Conservation (phyloP, 1,140 invertebrate species). For the Alviniconcha marisindica region DNA sequence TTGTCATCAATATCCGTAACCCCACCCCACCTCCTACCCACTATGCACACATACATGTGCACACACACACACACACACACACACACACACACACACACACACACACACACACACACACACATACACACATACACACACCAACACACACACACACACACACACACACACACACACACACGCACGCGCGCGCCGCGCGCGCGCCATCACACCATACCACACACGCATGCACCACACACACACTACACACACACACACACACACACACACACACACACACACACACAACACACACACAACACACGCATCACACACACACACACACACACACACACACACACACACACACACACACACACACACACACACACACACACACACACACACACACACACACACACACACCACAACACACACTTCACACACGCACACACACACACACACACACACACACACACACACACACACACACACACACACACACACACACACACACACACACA, state of each 20-base stretch:
- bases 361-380: slow-evolving; percentile 1
- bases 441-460: neutral
- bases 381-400: neutral
- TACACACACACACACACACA: too few relatives aligned
- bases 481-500: slow-evolving; percentile 7
- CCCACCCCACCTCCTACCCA: too few relatives aligned
- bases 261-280: slow-evolving; percentile 13
- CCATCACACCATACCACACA: too few relatives aligned
- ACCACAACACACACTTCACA: too few relatives aligned
- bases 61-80: slow-evolving; percentile 3
- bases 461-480: neutral
- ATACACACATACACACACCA: neutral
- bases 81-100: neutral
- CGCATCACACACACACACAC: neutral
- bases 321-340: neutral
- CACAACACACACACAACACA: neutral
- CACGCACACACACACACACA: slow-evolving; percentile 13
- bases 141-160: neutral
- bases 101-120: slow-evolving; percentile 23
- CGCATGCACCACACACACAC: too few relatives aligned
- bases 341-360: neutral
- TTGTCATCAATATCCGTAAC: too few relatives aligned
- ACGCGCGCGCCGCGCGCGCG: too few relatives aligned
- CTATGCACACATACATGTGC: neutral
- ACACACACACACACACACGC: too few relatives aligned